These are phyloP conservation scores for Phytoseiulus persimilis DNA, from an alignment of 2,888 invertebrate species.

Conservation along the genomic window DNA sequence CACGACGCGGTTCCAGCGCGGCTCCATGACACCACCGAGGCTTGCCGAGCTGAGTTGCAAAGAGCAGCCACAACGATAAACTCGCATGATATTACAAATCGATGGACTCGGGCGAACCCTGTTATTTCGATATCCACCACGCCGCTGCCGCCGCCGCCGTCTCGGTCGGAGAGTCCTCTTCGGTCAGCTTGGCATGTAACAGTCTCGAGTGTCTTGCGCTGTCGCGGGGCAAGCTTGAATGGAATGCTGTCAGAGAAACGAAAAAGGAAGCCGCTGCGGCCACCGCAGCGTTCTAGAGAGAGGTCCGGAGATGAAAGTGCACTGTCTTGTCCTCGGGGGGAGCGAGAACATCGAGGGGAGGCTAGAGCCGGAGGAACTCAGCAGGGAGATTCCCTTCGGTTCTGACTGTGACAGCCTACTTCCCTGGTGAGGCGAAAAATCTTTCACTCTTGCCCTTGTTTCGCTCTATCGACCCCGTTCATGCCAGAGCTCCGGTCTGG, in stretches of 20 bases:
- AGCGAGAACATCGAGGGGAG: neutral
- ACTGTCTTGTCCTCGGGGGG: neutral
- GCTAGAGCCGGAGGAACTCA: neutral
- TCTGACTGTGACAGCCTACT: neutral
- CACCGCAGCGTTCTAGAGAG: neutral
- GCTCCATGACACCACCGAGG: too few species aligned
- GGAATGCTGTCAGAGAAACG: neutral
- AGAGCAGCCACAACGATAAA: too few species aligned
- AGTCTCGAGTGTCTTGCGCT: neutral
- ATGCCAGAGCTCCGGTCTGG: neutral
- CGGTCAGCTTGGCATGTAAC: neutral
- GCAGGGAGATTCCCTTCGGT: neutral
- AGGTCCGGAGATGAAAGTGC: neutral
- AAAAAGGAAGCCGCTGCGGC: neutral
- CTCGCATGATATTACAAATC: too few species aligned
- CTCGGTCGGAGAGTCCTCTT: too few species aligned
- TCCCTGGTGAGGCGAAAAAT: neutral
- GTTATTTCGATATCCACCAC: too few species aligned
- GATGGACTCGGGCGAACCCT: too few species aligned
- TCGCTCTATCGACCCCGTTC: neutral
- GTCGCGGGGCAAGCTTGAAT: neutral
- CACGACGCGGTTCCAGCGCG: too few species aligned
- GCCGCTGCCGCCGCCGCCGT: too few species aligned
- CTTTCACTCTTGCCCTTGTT: neutral
- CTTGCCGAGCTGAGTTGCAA: too few species aligned